Conservation (phyloP, 2,113 vertebrate genomes). For the Progne subis region DNA sequence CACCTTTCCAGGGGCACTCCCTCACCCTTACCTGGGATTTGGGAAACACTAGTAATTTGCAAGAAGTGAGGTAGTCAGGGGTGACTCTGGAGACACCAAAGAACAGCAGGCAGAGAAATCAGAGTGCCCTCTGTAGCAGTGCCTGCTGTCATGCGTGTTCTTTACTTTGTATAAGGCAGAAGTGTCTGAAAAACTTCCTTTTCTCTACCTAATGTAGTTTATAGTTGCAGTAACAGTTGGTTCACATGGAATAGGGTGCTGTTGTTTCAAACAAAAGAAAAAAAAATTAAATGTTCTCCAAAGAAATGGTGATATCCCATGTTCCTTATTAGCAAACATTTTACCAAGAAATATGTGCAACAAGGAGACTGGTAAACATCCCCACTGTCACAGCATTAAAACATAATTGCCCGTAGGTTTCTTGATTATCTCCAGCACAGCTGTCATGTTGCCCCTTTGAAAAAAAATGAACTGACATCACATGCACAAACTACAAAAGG, state of each 20-base stretch:
- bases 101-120: background rate
- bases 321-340: background rate
- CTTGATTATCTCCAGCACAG: slow-evolving; percentile 53
- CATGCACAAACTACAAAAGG: background rate
- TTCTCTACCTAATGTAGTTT: background rate
- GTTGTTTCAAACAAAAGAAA: background rate
- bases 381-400: slow-evolving; percentile 32
- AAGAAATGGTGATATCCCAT: background rate
- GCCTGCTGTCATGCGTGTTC: background rate
- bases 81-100: background rate
- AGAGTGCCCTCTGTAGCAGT: background rate
- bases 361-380: background rate
- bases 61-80: background rate
- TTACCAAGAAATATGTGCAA: background rate
- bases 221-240: background rate
- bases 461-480: slow-evolving; percentile 21
- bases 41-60: background rate
- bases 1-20: background rate
- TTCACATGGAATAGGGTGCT: background rate
- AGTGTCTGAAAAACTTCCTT: background rate
- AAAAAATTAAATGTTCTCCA: background rate
- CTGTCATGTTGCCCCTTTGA: slow-evolving; percentile 26
- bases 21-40: background rate
- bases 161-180: background rate
- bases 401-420: slow-evolving; percentile 42